Conservation (phyloP, 2,113 vertebrate genomes). For the Anolis carolinensis region DNA sequence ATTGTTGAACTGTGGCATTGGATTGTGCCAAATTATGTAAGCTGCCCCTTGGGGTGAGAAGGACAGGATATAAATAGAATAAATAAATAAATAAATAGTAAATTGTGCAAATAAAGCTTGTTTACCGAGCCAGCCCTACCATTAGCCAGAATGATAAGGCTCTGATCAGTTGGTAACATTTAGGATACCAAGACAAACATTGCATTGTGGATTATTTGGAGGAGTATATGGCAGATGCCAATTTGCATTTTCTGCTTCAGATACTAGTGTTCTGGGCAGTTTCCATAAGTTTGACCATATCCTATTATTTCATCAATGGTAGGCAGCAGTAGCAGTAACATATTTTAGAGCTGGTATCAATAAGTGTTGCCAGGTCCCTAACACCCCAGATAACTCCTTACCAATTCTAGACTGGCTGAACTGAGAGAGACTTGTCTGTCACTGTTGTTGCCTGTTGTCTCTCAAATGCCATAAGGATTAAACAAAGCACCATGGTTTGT, state of each 20-base stretch:
- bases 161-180: not conserved
- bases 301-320: not conserved
- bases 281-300: too few relatives aligned
- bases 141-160: not conserved
- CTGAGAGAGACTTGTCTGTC: not conserved
- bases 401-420: not conserved
- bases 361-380: not conserved
- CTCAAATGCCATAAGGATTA: not conserved
- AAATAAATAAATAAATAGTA: too few relatives aligned
- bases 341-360: not conserved
- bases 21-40: too few relatives aligned
- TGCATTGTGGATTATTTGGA: not conserved
- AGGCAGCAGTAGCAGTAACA: not conserved
- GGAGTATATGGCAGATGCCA: not conserved
- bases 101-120: not conserved
- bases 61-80: too few relatives aligned
- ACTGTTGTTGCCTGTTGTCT: not conserved
- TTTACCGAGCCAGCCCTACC: not conserved
- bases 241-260: not conserved
- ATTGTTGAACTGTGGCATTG: too few relatives aligned
- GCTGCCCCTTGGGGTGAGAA: too few relatives aligned
- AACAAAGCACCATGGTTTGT: not conserved
- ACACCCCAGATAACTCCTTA: not conserved
- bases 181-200: not conserved
- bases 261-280: too few relatives aligned